Evolutionary conservation across 2,888 invertebrate genomes (phyloP).

Genomic region (Blera fallax): DNA sequence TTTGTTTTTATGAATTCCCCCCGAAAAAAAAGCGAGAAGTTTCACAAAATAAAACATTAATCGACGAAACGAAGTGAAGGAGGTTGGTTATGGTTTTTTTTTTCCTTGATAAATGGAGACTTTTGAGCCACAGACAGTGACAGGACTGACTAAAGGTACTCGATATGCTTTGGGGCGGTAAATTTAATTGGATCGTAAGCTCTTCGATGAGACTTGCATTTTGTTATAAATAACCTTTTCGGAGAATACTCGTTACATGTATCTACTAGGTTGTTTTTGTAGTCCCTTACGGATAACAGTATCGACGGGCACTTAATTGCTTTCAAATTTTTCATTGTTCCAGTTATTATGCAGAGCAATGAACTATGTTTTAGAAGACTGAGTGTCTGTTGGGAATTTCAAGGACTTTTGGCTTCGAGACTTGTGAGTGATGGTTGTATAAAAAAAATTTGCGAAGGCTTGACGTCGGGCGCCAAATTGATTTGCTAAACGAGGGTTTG

Average conservation of each 20-base stretch:
- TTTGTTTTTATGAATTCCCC: slow-evolving; percentile 24
- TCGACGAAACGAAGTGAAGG: slow-evolving; percentile 9
- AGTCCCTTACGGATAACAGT: too few species aligned
- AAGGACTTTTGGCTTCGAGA: too few species aligned
- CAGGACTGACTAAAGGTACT: not conserved
- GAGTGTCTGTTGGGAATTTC: not conserved
- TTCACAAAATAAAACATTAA: slow-evolving; percentile 41
- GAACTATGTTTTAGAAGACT: not conserved
- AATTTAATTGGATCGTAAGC: not conserved
- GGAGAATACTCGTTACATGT: too few species aligned
- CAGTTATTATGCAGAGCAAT: not conserved
- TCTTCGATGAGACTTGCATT: not conserved
- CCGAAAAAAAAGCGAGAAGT: slow-evolving; percentile 10
- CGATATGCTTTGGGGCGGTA: not conserved
- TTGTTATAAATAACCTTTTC: not conserved
- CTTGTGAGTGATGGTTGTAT: too few species aligned
- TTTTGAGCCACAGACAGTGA: not conserved
- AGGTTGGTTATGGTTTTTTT: not conserved
- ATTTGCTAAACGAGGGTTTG: too few species aligned
- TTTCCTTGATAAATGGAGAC: not conserved
- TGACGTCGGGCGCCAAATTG: too few species aligned
- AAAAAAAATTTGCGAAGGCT: too few species aligned
- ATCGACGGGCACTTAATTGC: not conserved
- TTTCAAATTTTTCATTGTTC: not conserved
- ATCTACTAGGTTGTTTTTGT: too few species aligned